Evolutionary conservation across 2,888 invertebrate genomes (phyloP).

Genomic region (Melieria omissa): DNA sequence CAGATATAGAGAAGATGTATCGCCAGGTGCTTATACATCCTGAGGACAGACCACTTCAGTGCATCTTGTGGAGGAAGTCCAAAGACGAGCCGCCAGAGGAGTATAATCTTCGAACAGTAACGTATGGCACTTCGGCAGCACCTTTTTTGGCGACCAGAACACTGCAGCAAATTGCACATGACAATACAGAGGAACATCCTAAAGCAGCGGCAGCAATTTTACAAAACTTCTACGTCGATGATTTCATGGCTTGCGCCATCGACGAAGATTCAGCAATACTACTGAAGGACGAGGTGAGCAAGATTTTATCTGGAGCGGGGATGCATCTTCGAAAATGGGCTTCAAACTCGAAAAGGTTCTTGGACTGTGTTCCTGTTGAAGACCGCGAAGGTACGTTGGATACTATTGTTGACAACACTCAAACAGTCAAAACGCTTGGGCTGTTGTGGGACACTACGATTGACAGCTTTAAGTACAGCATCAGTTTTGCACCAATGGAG

Average conservation of each 20-base stretch:
- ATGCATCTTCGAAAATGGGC: slow-evolving; percentile 26
- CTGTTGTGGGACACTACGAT: slow-evolving; percentile 26
- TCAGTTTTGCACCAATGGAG: slow-evolving; percentile 23
- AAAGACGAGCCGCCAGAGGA: slow-evolving; percentile 27
- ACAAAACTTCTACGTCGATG: slow-evolving; percentile 15
- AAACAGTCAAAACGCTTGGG: slow-evolving; percentile 31
- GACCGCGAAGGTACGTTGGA: background rate
- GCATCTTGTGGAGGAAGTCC: slow-evolving; percentile 19
- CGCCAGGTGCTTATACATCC: slow-evolving; percentile 19
- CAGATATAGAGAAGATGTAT: slow-evolving; percentile 32
- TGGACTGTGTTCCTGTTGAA: background rate
- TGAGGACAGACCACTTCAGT: slow-evolving; percentile 17
- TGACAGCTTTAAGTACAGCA: slow-evolving; percentile 16
- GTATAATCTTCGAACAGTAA: slow-evolving; percentile 37
- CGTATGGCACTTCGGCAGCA: slow-evolving; percentile 9
- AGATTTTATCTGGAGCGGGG: background rate
- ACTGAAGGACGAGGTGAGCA: background rate
- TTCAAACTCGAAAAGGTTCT: slow-evolving; percentile 21
- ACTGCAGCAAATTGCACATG: slow-evolving; percentile 10
- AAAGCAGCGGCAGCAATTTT: slow-evolving; percentile 17
- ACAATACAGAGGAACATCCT: slow-evolving; percentile 12
- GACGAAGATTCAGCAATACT: slow-evolving; percentile 1
- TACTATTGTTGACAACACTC: slow-evolving; percentile 17
- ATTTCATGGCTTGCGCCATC: background rate
- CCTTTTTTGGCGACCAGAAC: slow-evolving; percentile 17